These are phyloP conservation scores for Bembecia ichneumoniformis DNA, from an alignment of 2,888 invertebrate species.

Conservation along the genomic window DNA sequence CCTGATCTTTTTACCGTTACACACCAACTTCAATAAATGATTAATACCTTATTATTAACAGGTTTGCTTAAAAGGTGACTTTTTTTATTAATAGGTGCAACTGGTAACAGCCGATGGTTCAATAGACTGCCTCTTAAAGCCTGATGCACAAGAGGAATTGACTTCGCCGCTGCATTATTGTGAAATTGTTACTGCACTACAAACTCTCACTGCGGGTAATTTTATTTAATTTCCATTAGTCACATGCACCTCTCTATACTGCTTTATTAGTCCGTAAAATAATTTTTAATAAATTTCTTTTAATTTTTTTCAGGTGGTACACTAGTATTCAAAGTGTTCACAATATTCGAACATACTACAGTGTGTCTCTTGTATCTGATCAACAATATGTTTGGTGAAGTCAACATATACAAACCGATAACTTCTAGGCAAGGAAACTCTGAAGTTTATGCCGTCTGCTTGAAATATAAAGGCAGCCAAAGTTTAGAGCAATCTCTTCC, in stretches of 20 bases:
- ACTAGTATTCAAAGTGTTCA: conserved; percentile 91
- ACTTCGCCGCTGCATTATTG: conserved; percentile 87
- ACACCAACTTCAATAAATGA: not conserved
- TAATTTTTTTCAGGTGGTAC: conserved; percentile 74
- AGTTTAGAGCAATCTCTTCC: conserved; percentile 49
- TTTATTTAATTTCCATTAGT: too few relatives aligned
- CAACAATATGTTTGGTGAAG: conserved; percentile 79
- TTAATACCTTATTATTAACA: too few relatives aligned
- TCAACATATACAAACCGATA: conserved; percentile 87
- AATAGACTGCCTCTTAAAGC: conserved; percentile 87
- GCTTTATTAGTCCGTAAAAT: too few relatives aligned
- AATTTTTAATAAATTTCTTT: conserved; percentile 2
- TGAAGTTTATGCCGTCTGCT: conserved; percentile 88
- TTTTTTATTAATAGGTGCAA: conserved; percentile 53
- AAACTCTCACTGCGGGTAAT: conserved; percentile 73
- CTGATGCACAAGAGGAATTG: conserved; percentile 87
- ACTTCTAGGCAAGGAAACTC: conserved; percentile 97
- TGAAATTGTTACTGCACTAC: conserved; percentile 84
- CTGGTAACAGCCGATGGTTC: conserved; percentile 95
- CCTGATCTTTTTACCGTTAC: not conserved
- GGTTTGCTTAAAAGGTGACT: conserved; percentile 1
- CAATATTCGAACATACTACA: conserved; percentile 87
- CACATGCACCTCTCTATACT: too few relatives aligned
- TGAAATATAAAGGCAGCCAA: conserved; percentile 69
- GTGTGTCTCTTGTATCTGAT: conserved; percentile 85